These are phyloP conservation scores for Minunthozetes semirufus DNA, from an alignment of 2,888 invertebrate species.

Conservation along the genomic window DNA sequence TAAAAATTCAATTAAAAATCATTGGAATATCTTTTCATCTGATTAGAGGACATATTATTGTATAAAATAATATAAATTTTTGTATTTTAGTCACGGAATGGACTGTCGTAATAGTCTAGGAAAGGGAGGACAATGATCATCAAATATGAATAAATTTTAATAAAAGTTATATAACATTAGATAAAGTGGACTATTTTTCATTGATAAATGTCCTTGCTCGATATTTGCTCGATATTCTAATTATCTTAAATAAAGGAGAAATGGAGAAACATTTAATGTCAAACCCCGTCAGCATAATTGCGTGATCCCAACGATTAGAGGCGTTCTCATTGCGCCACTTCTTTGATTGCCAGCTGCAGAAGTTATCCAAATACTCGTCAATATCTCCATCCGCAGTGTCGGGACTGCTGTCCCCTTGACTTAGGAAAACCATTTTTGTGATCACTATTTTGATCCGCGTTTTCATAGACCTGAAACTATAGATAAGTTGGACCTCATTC, in stretches of 20 bases:
- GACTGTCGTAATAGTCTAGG: not conserved
- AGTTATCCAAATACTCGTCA: constrained; percentile 47
- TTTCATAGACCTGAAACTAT: constrained; percentile 45
- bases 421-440: constrained; percentile 46
- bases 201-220: not conserved
- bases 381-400: constrained; percentile 45
- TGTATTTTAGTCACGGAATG: constrained; percentile 11
- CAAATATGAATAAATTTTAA: too few species aligned
- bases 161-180: constrained; percentile 18
- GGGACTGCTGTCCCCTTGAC: constrained; percentile 41
- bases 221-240: not conserved
- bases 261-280: not conserved
- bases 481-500: constrained; percentile 45
- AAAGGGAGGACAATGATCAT: not conserved
- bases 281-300: constrained; percentile 46
- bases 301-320: constrained; percentile 47
- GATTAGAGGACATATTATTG: not conserved
- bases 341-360: constrained; percentile 46
- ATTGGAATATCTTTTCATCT: not conserved
- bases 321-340: constrained; percentile 39
- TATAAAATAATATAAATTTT: not conserved
- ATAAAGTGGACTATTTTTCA: not conserved
- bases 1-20: too few species aligned
- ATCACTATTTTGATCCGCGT: constrained; percentile 45
- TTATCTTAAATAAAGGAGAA: not conserved